Evolutionary conservation across 2,888 invertebrate genomes (phyloP).

Genomic region (Nomada ferruginata): DNA sequence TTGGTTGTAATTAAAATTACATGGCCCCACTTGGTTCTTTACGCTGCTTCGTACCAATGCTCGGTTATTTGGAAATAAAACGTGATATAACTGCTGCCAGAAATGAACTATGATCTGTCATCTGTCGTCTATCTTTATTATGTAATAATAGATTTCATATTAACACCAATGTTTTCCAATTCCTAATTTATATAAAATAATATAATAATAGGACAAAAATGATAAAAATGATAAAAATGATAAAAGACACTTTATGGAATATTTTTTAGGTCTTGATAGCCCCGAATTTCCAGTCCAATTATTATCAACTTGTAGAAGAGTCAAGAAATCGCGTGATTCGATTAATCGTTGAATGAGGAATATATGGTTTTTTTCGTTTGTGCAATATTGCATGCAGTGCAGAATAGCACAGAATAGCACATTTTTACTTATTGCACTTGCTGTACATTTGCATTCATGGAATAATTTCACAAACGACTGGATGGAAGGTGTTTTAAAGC

Average conservation of each 20-base stretch:
- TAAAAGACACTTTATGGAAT: background rate
- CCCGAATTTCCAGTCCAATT: background rate
- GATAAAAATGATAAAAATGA: background rate
- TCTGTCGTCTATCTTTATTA: conserved; percentile 15
- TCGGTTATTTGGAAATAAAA: conserved; percentile 35
- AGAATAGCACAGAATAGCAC: background rate
- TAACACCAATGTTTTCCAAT: background rate
- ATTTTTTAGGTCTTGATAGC: background rate
- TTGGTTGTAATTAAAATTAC: conserved; percentile 27
- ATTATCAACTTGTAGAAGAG: conserved; percentile 3
- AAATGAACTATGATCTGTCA: conserved; percentile 41
- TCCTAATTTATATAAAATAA: background rate
- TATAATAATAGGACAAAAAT: background rate
- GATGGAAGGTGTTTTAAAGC: background rate
- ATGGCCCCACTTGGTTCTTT: conserved; percentile 18
- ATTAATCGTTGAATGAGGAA: conserved; percentile 13
- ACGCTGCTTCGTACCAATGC: background rate
- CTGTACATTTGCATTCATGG: background rate
- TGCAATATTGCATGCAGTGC: conserved; percentile 2
- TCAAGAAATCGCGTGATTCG: background rate
- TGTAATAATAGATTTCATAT: conserved; percentile 23
- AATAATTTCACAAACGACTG: background rate
- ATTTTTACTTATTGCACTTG: background rate
- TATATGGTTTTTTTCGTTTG: background rate
- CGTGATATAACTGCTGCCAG: conserved; percentile 10